Conservation (phyloP, 2,888 invertebrate genomes). For the Drosophila merina region DNA sequence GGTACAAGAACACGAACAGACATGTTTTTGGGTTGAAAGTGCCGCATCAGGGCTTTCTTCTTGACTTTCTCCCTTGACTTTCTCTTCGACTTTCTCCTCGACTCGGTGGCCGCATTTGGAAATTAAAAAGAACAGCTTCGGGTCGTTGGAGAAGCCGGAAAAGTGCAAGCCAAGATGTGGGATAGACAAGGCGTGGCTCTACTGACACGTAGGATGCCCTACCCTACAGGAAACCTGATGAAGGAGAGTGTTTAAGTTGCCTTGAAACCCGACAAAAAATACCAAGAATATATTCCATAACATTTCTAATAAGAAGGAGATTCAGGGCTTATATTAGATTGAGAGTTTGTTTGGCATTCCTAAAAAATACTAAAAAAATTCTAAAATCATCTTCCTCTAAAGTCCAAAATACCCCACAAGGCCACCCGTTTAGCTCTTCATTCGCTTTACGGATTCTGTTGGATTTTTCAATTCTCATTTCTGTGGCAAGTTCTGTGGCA, state of each 20-base stretch:
- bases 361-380: background rate
- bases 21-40: slow-evolving; percentile 51
- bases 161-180: slow-evolving; percentile 23
- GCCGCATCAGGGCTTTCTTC: slow-evolving; percentile 57
- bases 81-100: no score
- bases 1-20: background rate
- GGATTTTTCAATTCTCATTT: slow-evolving; percentile 26
- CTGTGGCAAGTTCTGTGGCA: slow-evolving; percentile 7
- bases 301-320: no score
- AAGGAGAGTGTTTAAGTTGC: no score
- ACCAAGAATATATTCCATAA: no score
- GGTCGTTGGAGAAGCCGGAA: slow-evolving; percentile 12
- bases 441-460: background rate
- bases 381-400: background rate
- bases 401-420: no score
- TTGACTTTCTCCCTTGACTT: slow-evolving; percentile 18
- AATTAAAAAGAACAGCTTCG: slow-evolving; percentile 57
- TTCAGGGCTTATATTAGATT: no score
- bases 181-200: slow-evolving; percentile 4
- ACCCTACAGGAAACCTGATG: no score
- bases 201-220: slow-evolving; percentile 22
- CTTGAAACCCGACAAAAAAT: no score
- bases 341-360: no score
- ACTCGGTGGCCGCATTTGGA: slow-evolving; percentile 66
- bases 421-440: background rate